These are phyloP conservation scores for Arctopsyche grandis DNA, from an alignment of 1,140 invertebrate species.

Conservation along the genomic window DNA sequence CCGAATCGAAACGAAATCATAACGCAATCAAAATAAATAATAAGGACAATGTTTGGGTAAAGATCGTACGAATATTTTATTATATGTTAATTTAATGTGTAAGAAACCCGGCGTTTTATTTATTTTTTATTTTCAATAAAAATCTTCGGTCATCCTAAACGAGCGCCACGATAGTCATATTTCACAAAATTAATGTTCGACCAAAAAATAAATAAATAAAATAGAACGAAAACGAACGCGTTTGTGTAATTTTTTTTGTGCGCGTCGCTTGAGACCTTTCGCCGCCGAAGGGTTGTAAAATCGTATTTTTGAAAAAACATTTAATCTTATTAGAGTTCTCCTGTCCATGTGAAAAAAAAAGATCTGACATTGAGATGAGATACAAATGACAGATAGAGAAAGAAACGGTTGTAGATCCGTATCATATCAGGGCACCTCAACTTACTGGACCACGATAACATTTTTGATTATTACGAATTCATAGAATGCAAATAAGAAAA, in stretches of 20 bases:
- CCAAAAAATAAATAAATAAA: constrained; percentile 5
- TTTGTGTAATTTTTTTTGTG: constrained; percentile 17
- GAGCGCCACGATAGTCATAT: constrained; percentile 52
- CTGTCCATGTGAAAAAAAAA: constrained; percentile 38
- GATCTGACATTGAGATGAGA: constrained; percentile 52
- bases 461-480: not conserved
- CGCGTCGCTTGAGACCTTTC: constrained; percentile 20
- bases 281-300: not conserved
- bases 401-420: constrained; percentile 51
- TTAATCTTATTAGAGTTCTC: constrained; percentile 52
- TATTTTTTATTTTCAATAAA: constrained; percentile 26
- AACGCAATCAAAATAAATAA: not conserved
- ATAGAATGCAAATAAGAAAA: too few relatives aligned
- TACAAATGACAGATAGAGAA: constrained; percentile 54
- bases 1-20: not conserved
- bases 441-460: not conserved
- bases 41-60: constrained; percentile 19
- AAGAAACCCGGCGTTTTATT: not conserved
- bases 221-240: constrained; percentile 31
- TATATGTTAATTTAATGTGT: constrained; percentile 25
- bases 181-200: constrained; percentile 49
- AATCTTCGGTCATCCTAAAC: constrained; percentile 27
- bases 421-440: constrained; percentile 38
- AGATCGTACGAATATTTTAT: constrained; percentile 4
- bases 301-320: constrained; percentile 44